A percentile compares a stretch with the other conserved stretches of the same genome.
phyloP scores from a whole-genome alignment of 2,888 invertebrate genomes.

The Rotaria sp. region DNA sequence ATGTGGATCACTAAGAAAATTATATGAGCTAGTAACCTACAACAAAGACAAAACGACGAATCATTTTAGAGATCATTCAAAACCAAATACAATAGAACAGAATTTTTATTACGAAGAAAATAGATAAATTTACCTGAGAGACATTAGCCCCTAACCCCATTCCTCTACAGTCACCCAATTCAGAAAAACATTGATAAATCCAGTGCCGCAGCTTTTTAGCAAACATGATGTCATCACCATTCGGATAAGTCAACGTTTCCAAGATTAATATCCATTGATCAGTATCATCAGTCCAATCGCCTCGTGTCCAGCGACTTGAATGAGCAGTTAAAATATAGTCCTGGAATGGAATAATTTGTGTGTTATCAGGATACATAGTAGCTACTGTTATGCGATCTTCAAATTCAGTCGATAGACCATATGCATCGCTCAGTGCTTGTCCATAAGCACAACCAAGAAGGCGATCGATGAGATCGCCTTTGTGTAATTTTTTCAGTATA shows the following conservation, averaged over 20 bases:
- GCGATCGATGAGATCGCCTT: background rate
- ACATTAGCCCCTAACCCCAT: constrained; percentile 29
- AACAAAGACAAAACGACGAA: too few species aligned
- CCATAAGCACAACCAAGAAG: constrained; percentile 53
- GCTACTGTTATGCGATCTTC: constrained; percentile 51
- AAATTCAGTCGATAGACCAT: constrained; percentile 53
- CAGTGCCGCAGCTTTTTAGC: constrained; percentile 51
- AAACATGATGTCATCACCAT: constrained; percentile 56
- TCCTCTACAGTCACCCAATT: constrained; percentile 49
- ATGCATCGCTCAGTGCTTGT: constrained; percentile 54
- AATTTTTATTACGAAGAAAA: background rate
- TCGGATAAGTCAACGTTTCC: constrained; percentile 51
- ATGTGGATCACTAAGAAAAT: background rate
- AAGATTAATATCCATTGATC: background rate
- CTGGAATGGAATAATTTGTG: background rate
- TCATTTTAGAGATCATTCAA: too few species aligned
- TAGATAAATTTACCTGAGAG: background rate
- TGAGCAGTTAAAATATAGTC: background rate
- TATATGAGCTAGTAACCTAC: too few species aligned
- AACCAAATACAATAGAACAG: background rate
- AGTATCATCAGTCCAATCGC: background rate
- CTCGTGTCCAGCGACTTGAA: background rate
- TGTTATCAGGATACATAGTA: constrained; percentile 33
- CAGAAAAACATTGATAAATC: constrained; percentile 50
- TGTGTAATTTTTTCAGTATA: background rate